Percentiles rank a stretch among this genome's conserved stretches.
phyloP scores from a whole-genome alignment of 2,888 invertebrate species.

The Caenorhabditis sulstoni region DNA sequence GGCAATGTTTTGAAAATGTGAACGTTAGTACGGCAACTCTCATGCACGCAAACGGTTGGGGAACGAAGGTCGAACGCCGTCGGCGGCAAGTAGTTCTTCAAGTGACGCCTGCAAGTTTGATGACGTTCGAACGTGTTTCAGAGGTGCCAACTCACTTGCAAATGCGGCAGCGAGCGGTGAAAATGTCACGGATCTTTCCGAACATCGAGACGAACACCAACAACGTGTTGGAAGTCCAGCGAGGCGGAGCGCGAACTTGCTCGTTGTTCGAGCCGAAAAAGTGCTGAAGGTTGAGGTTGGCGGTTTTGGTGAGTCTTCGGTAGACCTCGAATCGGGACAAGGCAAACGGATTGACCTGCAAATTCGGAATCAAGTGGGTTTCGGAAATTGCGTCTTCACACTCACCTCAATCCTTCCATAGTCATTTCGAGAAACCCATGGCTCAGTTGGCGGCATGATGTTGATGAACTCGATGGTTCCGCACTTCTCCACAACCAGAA shows the following conservation, averaged over 20 bases:
- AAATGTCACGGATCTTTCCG: slow-evolving; percentile 41
- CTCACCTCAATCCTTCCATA: slow-evolving; percentile 26
- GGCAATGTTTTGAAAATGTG: no score
- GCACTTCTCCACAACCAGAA: slow-evolving; percentile 39
- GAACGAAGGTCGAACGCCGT: no score
- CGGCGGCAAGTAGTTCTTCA: no score
- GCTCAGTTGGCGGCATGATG: slow-evolving; percentile 38
- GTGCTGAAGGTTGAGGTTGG: slow-evolving; percentile 40
- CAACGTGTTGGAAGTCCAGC: slow-evolving; percentile 36
- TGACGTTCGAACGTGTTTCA: no score
- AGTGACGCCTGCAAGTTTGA: no score
- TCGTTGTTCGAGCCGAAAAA: slow-evolving; percentile 25
- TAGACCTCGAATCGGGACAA: slow-evolving; percentile 41
- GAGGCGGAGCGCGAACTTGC: background rate
- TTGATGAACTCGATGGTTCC: slow-evolving; percentile 54
- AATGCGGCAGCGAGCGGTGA: no score
- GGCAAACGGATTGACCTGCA: slow-evolving; percentile 33
- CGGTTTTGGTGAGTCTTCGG: slow-evolving; percentile 40
- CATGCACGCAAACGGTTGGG: no score
- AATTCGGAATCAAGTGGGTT: background rate
- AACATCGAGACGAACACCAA: slow-evolving; percentile 31
- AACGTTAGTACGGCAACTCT: no score
- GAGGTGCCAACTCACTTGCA: no score
- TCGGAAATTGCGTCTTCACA: background rate
- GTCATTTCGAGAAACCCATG: slow-evolving; percentile 17